Evolutionary conservation across 2,797 vertebrate genomes (phyloP).

Genomic region (Alca torda): DNA sequence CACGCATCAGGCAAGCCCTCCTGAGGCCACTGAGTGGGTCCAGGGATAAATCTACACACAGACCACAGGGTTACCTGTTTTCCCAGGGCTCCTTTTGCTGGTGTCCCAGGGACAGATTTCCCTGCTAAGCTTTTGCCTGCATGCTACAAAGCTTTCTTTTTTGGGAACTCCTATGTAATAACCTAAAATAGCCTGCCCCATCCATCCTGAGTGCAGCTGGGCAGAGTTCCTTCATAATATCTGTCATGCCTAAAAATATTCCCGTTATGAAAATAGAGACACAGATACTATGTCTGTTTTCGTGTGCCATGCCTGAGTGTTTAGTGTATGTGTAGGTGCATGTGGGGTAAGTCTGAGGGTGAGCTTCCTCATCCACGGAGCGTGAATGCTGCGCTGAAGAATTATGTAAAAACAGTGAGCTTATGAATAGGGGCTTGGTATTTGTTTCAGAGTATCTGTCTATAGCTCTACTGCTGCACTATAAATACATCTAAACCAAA

Average conservation of each 20-base stretch:
- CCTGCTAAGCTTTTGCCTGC: not conserved
- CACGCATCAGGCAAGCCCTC: not conserved
- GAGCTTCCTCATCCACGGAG: not conserved
- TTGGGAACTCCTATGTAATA: conserved; percentile 43
- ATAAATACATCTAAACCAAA: not conserved
- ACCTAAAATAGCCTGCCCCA: conserved; percentile 37
- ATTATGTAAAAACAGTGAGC: not conserved
- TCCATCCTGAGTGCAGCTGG: conserved; percentile 30
- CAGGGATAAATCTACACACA: not conserved
- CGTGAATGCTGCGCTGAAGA: not conserved
- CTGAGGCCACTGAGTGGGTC: not conserved
- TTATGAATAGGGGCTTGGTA: not conserved
- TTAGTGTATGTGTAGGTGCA: not conserved
- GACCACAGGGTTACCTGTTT: not conserved
- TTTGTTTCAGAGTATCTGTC: not conserved
- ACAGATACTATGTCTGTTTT: not conserved
- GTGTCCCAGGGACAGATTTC: not conserved
- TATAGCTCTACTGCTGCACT: not conserved
- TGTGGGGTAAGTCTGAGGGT: not conserved
- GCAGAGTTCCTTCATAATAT: conserved; percentile 46
- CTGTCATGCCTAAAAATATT: conserved; percentile 69
- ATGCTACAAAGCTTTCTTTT: conserved; percentile 39
- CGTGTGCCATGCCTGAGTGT: not conserved
- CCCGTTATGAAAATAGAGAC: conserved; percentile 44
- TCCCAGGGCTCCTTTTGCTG: not conserved